phyloP scores from a whole-genome alignment of 2,113 vertebrate genomes.

The Turdus rufiventris region DNA sequence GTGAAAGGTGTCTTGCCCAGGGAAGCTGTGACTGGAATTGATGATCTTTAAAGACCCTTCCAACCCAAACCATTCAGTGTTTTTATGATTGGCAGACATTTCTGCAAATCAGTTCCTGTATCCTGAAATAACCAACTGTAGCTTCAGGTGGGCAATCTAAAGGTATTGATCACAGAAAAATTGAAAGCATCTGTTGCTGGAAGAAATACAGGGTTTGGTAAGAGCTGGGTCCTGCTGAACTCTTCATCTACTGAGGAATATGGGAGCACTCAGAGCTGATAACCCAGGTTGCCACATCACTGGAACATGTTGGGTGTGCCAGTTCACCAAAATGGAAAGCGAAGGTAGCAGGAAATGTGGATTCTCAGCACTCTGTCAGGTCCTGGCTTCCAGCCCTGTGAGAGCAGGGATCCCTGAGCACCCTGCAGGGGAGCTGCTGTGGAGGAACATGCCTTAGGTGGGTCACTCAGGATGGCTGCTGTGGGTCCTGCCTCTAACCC shows the following conservation, averaged over 20 bases:
- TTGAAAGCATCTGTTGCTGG: not conserved
- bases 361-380: not conserved
- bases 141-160: not conserved
- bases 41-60: not conserved
- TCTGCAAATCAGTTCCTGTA: not conserved
- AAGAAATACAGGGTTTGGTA: not conserved
- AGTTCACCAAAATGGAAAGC: not conserved
- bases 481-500: not conserved
- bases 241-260: not conserved
- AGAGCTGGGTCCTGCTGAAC: not conserved
- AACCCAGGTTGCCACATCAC: rapidly evolving
- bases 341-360: not conserved
- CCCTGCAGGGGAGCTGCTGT: not conserved
- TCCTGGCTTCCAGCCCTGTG: not conserved
- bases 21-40: not conserved
- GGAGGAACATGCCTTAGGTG: not conserved
- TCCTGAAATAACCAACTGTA: not conserved
- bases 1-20: not conserved
- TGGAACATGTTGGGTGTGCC: rapidly evolving
- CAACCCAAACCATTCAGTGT: not conserved
- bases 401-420: not conserved
- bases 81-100: not conserved
- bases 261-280: not conserved
- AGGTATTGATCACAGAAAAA: not conserved
- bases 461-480: not conserved